Evolutionary conservation across 2,797 vertebrate species (phyloP).

Genomic region (Petrocephalus schoutedeni): DNA sequence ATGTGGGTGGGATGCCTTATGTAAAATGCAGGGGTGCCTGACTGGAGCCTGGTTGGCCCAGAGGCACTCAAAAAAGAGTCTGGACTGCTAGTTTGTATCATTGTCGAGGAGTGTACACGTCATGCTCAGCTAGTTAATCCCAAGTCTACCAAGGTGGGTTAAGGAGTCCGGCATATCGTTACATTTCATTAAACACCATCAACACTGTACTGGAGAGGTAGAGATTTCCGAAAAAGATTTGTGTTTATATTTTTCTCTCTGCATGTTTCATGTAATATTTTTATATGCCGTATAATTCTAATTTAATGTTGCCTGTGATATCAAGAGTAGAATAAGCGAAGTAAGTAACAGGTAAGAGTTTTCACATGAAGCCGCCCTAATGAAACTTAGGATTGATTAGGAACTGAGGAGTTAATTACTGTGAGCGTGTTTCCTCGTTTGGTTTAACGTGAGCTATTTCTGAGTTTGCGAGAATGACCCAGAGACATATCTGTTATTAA

Average conservation of each 20-base stretch:
- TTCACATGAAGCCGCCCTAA: neutral
- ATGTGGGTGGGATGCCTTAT: neutral
- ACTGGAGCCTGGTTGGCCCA: neutral
- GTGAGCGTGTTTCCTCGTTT: neutral
- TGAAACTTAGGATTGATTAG: neutral
- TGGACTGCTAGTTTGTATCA: neutral
- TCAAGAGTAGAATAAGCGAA: neutral
- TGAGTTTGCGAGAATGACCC: neutral
- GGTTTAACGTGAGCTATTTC: neutral
- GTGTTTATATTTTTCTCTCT: neutral
- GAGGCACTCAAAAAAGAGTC: neutral
- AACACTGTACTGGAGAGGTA: neutral
- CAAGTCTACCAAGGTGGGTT: neutral
- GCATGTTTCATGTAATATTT: neutral
- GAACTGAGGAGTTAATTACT: neutral
- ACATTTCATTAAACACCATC: neutral
- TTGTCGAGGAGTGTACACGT: neutral
- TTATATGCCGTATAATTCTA: neutral
- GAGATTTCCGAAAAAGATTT: neutral
- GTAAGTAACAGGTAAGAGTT: neutral
- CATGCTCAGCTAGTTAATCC: neutral
- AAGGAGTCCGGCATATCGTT: neutral
- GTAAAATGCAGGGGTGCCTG: neutral
- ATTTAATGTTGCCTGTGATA: neutral
- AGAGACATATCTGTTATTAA: neutral